phyloP scores from a whole-genome alignment of 2,113 vertebrate genomes.

The Globicephala melas region DNA sequence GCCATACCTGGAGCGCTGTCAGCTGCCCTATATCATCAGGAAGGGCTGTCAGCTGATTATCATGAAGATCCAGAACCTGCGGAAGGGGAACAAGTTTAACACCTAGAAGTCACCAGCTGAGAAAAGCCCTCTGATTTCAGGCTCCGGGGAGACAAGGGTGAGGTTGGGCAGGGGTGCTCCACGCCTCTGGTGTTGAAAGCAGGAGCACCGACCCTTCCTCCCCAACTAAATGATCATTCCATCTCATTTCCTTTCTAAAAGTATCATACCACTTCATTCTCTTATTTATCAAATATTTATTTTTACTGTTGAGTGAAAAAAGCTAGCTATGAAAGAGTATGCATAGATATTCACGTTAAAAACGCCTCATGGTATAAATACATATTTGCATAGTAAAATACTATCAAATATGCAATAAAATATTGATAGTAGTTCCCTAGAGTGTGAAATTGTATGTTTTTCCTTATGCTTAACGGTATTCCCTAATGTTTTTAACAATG shows the following conservation, averaged over 20 bases:
- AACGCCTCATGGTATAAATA: not conserved
- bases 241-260: not conserved
- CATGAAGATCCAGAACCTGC: conserved; percentile 95
- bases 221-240: not conserved
- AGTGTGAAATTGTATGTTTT: not conserved
- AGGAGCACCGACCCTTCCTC: not conserved
- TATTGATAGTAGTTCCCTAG: not conserved
- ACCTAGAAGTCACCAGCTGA: fast-evolving
- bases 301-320: not conserved
- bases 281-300: not conserved
- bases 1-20: conserved; percentile 85
- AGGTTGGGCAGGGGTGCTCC: not conserved
- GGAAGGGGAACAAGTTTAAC: not conserved
- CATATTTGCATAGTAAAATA: not conserved
- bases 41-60: conserved; percentile 90
- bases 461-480: not conserved
- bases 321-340: not conserved
- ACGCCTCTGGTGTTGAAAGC: not conserved
- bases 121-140: not conserved
- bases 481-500: not conserved
- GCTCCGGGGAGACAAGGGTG: not conserved
- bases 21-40: conserved; percentile 92
- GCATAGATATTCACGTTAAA: not conserved
- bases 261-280: not conserved
- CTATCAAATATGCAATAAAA: not conserved